Base-by-base conservation (phyloP, 2,113 vertebrate species). In the Lycaon pictus region DNA sequence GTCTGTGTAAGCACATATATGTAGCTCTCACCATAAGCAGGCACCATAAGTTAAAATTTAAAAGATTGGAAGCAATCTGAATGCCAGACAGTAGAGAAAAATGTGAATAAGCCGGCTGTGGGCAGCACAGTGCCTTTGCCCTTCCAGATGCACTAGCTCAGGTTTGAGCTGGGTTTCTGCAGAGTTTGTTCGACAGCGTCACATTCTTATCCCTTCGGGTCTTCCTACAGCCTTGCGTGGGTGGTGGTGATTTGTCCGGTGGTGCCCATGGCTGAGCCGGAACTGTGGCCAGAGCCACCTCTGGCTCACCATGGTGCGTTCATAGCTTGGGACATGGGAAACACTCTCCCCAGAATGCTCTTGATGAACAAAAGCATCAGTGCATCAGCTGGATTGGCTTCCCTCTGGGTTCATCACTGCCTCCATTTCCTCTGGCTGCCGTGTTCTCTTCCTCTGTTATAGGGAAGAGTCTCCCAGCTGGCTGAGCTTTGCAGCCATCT, bases 331-430 rank as follows among this genome's bases (percentile, higher is more conserved):
- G 48, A 23, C 5, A 2, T 12, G 35, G 60, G 43, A 82, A n/a
- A 25, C n/a, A 11, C 51, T 3, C n/a, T 5, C 51, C n/a, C 23
- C 37, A 80, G 35, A 37, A 23, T 51, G 12, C 58, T 71, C 56
- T 37, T 12, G 51, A 35, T 23, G 23, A 32, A 20, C 27, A 35
- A 17, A 77, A 27, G 22, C 5, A 29, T 3, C 17, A 5, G 0
- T 0, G 17, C 23, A 13, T 65, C 37, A 1, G 1, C 81, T 25
- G 20, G n/a, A 56, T 10, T 1, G 3, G 11, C 9, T n/a, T 37
- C 23, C 65, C 53, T 60, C 20, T 32, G 25, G 85, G 27, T 86
- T 77, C 16, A 5, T 13, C 88, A 11, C 62, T 32, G 37, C 60
- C 51, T 71, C 12, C 20, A 25, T 55, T 67, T 43, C 27, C 89